Percentiles rank a stretch among this genome's conserved stretches.
Evolutionary conservation across 2,797 vertebrate species (phyloP).

Genomic region (Microctenopoma stevenorrisi): DNA sequence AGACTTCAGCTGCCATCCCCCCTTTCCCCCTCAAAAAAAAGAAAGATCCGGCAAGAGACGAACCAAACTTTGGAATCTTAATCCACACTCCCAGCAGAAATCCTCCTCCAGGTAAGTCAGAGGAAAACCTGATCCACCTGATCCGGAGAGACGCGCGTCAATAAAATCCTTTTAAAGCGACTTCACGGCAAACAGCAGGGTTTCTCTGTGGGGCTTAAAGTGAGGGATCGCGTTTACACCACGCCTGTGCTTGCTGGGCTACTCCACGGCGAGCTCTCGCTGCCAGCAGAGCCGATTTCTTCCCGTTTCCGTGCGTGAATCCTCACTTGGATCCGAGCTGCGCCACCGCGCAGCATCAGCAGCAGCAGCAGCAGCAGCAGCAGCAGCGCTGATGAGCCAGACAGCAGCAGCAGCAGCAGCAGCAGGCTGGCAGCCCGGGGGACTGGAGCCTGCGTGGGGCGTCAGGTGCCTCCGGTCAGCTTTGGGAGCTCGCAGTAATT

Average conservation of each 20-base stretch:
- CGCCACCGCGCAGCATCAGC: slow-evolving; percentile 58
- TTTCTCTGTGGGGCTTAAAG: background rate
- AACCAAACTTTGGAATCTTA: slow-evolving; percentile 51
- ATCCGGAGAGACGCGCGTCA: slow-evolving; percentile 43
- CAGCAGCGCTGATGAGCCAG: slow-evolving; percentile 45
- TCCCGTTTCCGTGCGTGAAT: slow-evolving; percentile 48
- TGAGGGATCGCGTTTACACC: slow-evolving; percentile 8
- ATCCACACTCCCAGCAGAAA: slow-evolving; percentile 27
- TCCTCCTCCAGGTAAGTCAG: slow-evolving; percentile 47
- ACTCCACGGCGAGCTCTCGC: slow-evolving; percentile 12
- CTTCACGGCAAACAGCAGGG: slow-evolving; percentile 21
- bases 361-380: slow-evolving; percentile 8
- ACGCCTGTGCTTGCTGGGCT: slow-evolving; percentile 1
- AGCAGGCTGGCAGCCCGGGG: slow-evolving; percentile 36
- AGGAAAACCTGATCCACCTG: slow-evolving; percentile 31
- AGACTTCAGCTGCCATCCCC: slow-evolving; percentile 13
- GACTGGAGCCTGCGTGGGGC: slow-evolving; percentile 30
- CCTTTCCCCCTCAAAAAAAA: no score
- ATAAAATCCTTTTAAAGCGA: slow-evolving; percentile 36
- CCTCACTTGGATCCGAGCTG: slow-evolving; percentile 61
- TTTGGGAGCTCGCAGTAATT: slow-evolving; percentile 13
- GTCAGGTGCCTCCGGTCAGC: slow-evolving; percentile 35
- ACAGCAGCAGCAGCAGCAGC: slow-evolving; percentile 8
- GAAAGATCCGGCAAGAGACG: slow-evolving; percentile 11
- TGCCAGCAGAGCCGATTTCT: slow-evolving; percentile 24